Evolutionary conservation across 2,888 invertebrate species (phyloP), one percentile per base, ranked within the genome.

Genomic region (Nemapogon koenigi): DNA sequence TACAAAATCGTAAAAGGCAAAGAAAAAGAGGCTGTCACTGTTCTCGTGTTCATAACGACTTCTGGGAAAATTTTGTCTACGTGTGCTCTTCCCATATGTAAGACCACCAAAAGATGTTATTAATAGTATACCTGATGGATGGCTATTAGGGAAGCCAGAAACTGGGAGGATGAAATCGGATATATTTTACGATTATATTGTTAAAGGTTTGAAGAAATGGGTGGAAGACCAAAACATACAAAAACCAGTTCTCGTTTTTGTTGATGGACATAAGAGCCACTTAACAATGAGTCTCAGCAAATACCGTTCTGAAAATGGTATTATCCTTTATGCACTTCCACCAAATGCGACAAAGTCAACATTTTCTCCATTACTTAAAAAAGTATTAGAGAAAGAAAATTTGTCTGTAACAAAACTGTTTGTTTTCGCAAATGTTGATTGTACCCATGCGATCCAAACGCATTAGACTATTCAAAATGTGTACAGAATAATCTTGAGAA

Each of bases 1-100:
- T 40, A 50, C 41, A 11, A 41, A 32, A 40, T 47, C 27, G 43
- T 42, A 28, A 40, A 31, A 19, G 44, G 43, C 10, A 47, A 44
- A 17, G 47, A 51, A 41, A 50, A 51, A 41, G 47, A 49, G 30
- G 43, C 41, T 26, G 33, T 52, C 8, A 52, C 49, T 14, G 42
- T 46, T 11, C 27, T 50, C 11, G 37, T 48, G 13, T 35, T 41
- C 27, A 44, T 50, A 29, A 27, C 45, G 29, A 50, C 50, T 22
- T n/a, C 22, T 25, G 47, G 50, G n/a, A 30, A 42, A 16, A 40
- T 43, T 19, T 39, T 42, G 14, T 43, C 45, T 28, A 47, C 49
- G 10, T 39, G 44, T 42, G 44, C 44, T 28, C 4, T 28, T 13
- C 35, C 46, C 40, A 10, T 44, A 42, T 25, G 19, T 42, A 13